These are phyloP conservation scores for Choloepus didactylus DNA, from an alignment of 2,797 vertebrate species.

Conservation along the genomic window DNA sequence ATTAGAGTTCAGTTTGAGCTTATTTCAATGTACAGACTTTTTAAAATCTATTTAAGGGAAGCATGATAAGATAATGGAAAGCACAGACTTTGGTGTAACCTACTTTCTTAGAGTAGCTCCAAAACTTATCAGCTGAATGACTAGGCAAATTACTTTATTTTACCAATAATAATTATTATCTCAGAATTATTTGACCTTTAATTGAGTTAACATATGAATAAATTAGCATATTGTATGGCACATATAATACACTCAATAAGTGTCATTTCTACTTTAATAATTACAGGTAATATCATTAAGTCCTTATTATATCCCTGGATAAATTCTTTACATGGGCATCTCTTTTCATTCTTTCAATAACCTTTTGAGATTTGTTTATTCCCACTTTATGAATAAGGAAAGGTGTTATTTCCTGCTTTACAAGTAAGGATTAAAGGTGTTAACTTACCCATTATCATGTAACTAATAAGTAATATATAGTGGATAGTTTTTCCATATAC, in stretches of 20 bases:
- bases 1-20: background rate
- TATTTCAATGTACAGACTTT: conserved; percentile 33
- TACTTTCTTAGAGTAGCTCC: conserved; percentile 22
- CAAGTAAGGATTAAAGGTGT: background rate
- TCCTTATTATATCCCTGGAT: background rate
- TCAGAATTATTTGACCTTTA: conserved; percentile 49
- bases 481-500: no score
- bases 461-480: background rate
- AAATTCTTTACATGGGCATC: background rate
- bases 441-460: background rate
- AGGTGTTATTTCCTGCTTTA: background rate
- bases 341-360: background rate
- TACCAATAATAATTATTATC: conserved; percentile 41
- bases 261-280: conserved; percentile 59
- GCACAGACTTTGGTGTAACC: conserved; percentile 8
- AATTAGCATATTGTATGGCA: conserved; percentile 11
- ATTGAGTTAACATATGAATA: conserved; percentile 53
- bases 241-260: background rate
- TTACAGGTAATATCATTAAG: conserved; percentile 1
- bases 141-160: conserved; percentile 24
- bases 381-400: conserved; percentile 13
- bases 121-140: background rate
- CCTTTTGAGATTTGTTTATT: conserved; percentile 42
- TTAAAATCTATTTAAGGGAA: conserved; percentile 3
- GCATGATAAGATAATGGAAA: conserved; percentile 45